These are phyloP conservation scores for Leptinotarsa lineolata DNA, from an alignment of 1,140 invertebrate genomes.

Conservation along the genomic window DNA sequence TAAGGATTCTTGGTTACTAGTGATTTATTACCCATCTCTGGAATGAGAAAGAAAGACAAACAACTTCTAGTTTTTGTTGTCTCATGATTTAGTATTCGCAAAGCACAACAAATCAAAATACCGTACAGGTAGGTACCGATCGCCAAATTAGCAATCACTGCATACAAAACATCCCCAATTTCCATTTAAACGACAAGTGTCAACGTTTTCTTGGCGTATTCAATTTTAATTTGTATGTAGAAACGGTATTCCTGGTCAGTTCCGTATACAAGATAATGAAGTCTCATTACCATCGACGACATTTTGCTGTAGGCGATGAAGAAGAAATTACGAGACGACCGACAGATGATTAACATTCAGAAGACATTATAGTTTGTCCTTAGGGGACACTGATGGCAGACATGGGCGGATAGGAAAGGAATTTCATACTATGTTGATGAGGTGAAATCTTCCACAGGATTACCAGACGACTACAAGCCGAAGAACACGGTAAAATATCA, in stretches of 20 bases:
- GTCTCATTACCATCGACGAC: conserved; percentile 24
- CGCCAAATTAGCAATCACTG: conserved; percentile 6
- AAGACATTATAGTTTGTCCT: conserved; percentile 26
- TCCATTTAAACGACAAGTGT: conserved; percentile 22
- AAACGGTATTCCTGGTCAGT: conserved; percentile 21
- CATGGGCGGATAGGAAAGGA: conserved; percentile 12
- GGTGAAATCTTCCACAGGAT: too few species aligned
- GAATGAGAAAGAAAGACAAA: background rate
- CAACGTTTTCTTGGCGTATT: conserved; percentile 16
- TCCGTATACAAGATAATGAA: conserved; percentile 20
- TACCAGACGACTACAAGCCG: too few species aligned
- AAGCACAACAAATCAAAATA: background rate
- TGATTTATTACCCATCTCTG: background rate
- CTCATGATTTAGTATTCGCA: background rate
- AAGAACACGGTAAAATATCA: too few species aligned
- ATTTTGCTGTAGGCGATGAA: conserved; percentile 12
- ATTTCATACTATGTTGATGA: background rate
- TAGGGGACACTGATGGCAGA: conserved; percentile 10
- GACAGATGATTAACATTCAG: conserved; percentile 27
- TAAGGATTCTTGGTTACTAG: too few species aligned
- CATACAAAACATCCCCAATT: background rate
- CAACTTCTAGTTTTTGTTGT: background rate
- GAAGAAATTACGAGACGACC: conserved; percentile 20
- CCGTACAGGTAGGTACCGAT: background rate
- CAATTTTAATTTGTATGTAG: conserved; percentile 27